Percentiles rank a stretch among this genome's conserved stretches.
These are phyloP conservation scores for Prolemur simus DNA, from an alignment of 2,113 vertebrate species.

Conservation along the genomic window DNA sequence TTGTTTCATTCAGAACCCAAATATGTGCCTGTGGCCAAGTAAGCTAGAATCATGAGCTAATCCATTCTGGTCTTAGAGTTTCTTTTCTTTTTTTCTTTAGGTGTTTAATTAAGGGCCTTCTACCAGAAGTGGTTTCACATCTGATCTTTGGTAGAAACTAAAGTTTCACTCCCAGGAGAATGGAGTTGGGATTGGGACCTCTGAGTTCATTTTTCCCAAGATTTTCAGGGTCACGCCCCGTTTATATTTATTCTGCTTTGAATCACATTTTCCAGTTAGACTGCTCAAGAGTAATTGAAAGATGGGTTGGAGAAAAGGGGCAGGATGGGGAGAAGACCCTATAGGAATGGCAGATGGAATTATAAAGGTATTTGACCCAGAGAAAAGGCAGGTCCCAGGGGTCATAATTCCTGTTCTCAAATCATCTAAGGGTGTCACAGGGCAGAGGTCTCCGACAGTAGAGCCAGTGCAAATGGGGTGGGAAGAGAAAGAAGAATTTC, in stretches of 20 bases:
- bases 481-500: background rate
- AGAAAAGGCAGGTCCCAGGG: background rate
- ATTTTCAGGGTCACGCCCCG: background rate
- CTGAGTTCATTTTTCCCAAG: background rate
- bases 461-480: background rate
- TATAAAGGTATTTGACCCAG: background rate
- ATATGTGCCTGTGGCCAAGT: background rate
- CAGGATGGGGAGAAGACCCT: background rate
- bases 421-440: background rate
- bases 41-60: constrained; percentile 34
- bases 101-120: background rate
- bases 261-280: background rate
- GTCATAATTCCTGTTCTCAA: constrained; percentile 20
- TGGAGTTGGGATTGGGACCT: background rate
- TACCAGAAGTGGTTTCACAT: background rate
- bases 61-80: background rate
- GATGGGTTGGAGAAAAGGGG: background rate
- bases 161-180: background rate
- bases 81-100: background rate
- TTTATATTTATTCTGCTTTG: constrained; percentile 37
- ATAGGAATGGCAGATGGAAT: background rate
- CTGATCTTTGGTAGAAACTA: background rate
- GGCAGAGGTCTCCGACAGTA: background rate
- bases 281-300: background rate
- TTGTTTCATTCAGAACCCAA: constrained; percentile 40